Base-by-base conservation (phyloP, 37 sponge, comb jelly and placozoan species). In the Tethya wilhelma region DNA sequence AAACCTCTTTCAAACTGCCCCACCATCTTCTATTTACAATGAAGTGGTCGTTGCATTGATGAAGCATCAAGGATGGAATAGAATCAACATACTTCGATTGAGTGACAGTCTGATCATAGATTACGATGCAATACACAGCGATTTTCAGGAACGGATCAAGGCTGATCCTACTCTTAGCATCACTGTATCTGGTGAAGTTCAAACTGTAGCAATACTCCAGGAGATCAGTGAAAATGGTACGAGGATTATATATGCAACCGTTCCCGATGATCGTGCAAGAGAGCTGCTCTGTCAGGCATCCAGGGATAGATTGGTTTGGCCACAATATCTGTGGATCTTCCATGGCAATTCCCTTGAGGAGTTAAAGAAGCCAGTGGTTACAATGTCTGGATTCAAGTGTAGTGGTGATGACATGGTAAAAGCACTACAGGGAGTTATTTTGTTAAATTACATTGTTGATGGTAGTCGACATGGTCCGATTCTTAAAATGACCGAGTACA, bases 201-300 rank as follows among this genome's bases (percentile, higher is more conserved):
- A 4, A 44, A 7, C 29, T 23, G 71, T 25, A 23, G 42, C 20
- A 42, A 40, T 38, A 42, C 29, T 69, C 3, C 19, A 33, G 5
- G 20, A 38, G 14, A 33, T 69, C 25, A 42, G 28, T 28, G 44
- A 1, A 22, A 29, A 17, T 20, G 44, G 62, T 9, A 31, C 59
- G 20, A 5, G 68, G 57, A 77, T 67, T 22, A n/a, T 76, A 44
- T 77, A 69, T 65, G 37, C 60, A 4, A 39, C 75, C 4, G 39
- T 75, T 2, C 32, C 42, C 37, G 42, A n/a, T 5, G 14, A 26
- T 25, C 62, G 59, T 25, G 75, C 75, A 2, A 26, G 60, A 38
- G 60, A 75, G 2, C 42, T 84, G 38, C 40, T 84, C 23, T 84
- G 85, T 38, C 31, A 23, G 34, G 77, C 78, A 12, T 65, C 29